phyloP scores from a whole-genome alignment of 2,113 vertebrate genomes.

The Oncorhynchus clarkii region DNA sequence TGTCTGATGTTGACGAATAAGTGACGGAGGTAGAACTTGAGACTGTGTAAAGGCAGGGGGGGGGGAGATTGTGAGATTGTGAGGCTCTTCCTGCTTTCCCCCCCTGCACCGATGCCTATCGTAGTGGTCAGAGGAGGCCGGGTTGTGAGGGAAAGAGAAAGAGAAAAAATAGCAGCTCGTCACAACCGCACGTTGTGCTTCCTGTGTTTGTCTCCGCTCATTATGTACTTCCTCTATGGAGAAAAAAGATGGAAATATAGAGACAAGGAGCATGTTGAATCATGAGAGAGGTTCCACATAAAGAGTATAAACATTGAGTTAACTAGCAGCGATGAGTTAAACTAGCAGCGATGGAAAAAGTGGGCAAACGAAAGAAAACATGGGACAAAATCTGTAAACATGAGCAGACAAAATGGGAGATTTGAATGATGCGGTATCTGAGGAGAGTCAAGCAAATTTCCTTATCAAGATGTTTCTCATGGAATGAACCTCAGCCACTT shows the following conservation, averaged over 20 bases:
- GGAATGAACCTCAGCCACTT: neutral
- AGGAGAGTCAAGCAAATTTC: neutral
- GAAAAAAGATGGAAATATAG: conserved; percentile 20
- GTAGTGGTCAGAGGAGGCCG: conserved; percentile 3
- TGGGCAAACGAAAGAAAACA: neutral
- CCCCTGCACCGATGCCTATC: neutral
- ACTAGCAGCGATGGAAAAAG: conserved; percentile 10
- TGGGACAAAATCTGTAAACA: neutral
- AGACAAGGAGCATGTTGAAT: conserved; percentile 20
- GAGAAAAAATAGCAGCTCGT: conserved; percentile 63
- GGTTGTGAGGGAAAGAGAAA: conserved; percentile 48
- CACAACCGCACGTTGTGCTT: conserved; percentile 70
- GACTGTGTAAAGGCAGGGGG: neutral
- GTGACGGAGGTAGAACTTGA: neutral
- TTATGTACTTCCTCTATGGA: conserved; percentile 71
- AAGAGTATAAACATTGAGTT: conserved; percentile 28
- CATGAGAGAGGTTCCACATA: conserved; percentile 14
- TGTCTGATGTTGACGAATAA: conserved; percentile 23
- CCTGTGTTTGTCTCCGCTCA: conserved; percentile 77
- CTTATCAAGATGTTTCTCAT: neutral
- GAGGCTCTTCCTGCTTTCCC: neutral
- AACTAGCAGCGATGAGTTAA: neutral
- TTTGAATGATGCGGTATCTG: neutral
- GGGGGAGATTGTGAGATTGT: conserved; percentile 1
- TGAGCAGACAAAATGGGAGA: neutral